Percentiles rank a stretch among this genome's conserved stretches.
Evolutionary conservation across 2,888 invertebrate genomes (phyloP).

Genomic region (Scaptomyza tumidula): DNA sequence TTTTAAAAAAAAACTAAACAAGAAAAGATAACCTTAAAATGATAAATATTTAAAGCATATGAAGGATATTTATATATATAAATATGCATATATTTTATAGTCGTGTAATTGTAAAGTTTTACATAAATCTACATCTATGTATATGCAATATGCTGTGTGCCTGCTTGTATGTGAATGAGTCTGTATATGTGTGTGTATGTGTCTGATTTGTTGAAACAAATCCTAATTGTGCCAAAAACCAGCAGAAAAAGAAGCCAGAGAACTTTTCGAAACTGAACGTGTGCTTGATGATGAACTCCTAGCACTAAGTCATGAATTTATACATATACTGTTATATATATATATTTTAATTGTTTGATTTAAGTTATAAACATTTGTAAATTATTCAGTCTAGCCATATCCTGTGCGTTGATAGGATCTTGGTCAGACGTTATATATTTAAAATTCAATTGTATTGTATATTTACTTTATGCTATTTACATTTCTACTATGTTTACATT

Average conservation of each 20-base stretch:
- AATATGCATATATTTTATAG: slow-evolving; percentile 58
- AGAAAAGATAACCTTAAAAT: neutral
- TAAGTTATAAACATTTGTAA: slow-evolving; percentile 42
- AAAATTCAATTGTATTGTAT: slow-evolving; percentile 48
- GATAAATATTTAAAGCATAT: slow-evolving; percentile 41
- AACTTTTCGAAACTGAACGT: slow-evolving; percentile 51
- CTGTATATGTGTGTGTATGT: slow-evolving; percentile 28
- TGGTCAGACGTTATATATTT: slow-evolving; percentile 33
- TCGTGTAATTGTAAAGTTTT: slow-evolving; percentile 61
- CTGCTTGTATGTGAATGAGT: slow-evolving; percentile 22
- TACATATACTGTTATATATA: neutral
- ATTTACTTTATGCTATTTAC: slow-evolving; percentile 71
- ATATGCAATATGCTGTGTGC: slow-evolving; percentile 29
- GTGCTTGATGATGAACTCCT: slow-evolving; percentile 64
- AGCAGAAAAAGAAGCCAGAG: slow-evolving; percentile 35
- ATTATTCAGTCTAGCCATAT: slow-evolving; percentile 44
- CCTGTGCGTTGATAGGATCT: slow-evolving; percentile 27
- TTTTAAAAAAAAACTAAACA: neutral
- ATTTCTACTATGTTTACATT: slow-evolving; percentile 61
- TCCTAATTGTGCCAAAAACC: slow-evolving; percentile 78
- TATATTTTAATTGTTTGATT: slow-evolving; percentile 40
- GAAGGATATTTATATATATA: slow-evolving; percentile 38
- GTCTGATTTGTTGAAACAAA: slow-evolving; percentile 57
- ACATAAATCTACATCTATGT: slow-evolving; percentile 17
- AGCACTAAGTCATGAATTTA: slow-evolving; percentile 59